Evolutionary conservation across 2,888 invertebrate genomes (phyloP).

Genomic region (Nematopogon swammerdamellus): DNA sequence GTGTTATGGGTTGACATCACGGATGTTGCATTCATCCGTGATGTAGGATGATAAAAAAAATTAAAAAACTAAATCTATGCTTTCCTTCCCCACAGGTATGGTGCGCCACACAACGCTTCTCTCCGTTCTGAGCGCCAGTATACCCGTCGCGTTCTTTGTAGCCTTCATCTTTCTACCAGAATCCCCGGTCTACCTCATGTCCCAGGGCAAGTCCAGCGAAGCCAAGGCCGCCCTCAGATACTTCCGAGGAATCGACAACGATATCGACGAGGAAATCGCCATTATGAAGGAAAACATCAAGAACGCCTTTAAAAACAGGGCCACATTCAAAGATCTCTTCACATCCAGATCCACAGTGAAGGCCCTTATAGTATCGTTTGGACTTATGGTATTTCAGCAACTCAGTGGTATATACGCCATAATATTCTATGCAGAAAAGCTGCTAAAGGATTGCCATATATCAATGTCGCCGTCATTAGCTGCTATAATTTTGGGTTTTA

Average conservation of each 20-base stretch:
- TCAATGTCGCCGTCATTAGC: slow-evolving; percentile 33
- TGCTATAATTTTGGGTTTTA: slow-evolving; percentile 60
- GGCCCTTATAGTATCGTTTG: slow-evolving; percentile 47
- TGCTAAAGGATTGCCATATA: slow-evolving; percentile 48
- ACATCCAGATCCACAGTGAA: slow-evolving; percentile 36
- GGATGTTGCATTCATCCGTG: too few relatives aligned
- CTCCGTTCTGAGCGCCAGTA: slow-evolving; percentile 34
- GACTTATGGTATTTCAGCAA: slow-evolving; percentile 66
- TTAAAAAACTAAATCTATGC: too few relatives aligned
- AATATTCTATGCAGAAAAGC: slow-evolving; percentile 55
- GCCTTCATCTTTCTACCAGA: slow-evolving; percentile 67
- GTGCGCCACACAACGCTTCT: slow-evolving; percentile 35
- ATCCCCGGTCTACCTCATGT: slow-evolving; percentile 62
- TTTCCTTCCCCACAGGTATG: slow-evolving; percentile 34
- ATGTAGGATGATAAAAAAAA: too few relatives aligned
- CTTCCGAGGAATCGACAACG: slow-evolving; percentile 60
- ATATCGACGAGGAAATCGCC: slow-evolving; percentile 53
- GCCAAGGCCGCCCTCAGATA: slow-evolving; percentile 60
- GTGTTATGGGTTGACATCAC: too few relatives aligned
- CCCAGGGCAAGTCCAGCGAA: slow-evolving; percentile 50
- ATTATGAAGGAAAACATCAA: slow-evolving; percentile 41
- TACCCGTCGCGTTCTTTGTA: slow-evolving; percentile 42
- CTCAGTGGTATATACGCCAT: slow-evolving; percentile 60
- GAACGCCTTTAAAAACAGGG: slow-evolving; percentile 38
- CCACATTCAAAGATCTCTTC: slow-evolving; percentile 41